Percentiles rank a stretch among this genome's conserved stretches.
phyloP scores from a whole-genome alignment of 2,113 vertebrate genomes.

The Elephas maximus region DNA sequence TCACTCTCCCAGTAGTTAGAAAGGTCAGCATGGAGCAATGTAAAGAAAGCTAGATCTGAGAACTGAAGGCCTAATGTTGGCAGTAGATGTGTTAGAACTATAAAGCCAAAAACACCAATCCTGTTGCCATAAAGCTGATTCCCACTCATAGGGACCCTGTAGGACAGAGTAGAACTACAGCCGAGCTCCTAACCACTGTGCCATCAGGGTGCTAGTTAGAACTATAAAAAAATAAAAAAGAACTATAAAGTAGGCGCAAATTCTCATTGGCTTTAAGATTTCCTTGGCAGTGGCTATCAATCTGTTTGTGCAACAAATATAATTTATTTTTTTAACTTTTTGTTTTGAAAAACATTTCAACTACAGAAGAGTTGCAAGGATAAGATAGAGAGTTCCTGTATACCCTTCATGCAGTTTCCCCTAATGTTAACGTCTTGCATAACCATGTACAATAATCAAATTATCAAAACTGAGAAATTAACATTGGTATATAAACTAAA shows the following conservation, averaged over 20 bases:
- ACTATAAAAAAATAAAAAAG: not conserved
- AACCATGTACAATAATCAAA: not conserved
- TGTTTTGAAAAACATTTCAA: not conserved
- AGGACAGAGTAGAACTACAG: no score
- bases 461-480: no score
- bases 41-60: not conserved
- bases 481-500: no score
- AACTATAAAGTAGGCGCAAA: not conserved
- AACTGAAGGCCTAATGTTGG: not conserved
- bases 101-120: not conserved
- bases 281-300: not conserved
- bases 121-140: no score
- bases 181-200: no score
- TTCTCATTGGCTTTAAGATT: not conserved
- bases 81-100: not conserved
- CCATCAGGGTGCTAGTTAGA: not conserved
- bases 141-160: no score
- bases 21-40: not conserved
- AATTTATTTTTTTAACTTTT: slow-evolving; percentile 33
- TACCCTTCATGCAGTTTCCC: not conserved
- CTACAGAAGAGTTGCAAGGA: not conserved
- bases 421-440: not conserved
- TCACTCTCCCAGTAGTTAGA: not conserved
- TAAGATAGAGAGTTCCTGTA: not conserved
- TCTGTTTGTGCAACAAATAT: not conserved